These are phyloP conservation scores for Brachypteracias leptosomus DNA, from an alignment of 2,113 vertebrate genomes.

Conservation along the genomic window DNA sequence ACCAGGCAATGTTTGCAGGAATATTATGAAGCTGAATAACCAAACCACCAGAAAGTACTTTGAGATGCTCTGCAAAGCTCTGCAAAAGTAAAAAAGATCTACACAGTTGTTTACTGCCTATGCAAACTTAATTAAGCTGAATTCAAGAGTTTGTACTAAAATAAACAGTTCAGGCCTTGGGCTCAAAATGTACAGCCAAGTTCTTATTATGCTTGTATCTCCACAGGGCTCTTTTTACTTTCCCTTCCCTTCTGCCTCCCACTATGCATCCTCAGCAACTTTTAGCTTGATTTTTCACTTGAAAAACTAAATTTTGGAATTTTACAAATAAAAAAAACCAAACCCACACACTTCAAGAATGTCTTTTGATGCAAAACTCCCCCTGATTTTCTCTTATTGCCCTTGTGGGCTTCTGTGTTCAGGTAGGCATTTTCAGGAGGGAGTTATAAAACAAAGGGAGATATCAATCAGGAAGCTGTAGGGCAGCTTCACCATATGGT, in stretches of 20 bases:
- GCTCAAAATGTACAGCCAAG: conserved; percentile 14
- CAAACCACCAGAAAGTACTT: background rate
- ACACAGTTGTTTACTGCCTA: background rate
- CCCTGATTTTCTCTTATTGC: background rate
- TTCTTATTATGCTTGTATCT: background rate
- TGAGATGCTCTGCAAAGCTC: background rate
- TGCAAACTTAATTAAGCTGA: conserved; percentile 24
- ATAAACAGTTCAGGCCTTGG: background rate
- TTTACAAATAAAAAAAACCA: background rate
- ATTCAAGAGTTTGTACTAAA: background rate
- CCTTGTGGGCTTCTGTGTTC: background rate
- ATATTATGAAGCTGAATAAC: background rate
- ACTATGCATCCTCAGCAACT: background rate
- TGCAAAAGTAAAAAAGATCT: background rate
- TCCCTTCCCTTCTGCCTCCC: background rate
- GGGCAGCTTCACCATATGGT: background rate
- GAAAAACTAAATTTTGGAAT: background rate
- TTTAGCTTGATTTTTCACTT: background rate
- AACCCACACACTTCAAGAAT: background rate
- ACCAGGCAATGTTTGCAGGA: background rate
- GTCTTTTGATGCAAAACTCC: background rate
- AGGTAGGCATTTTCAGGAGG: background rate
- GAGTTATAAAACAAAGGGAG: background rate
- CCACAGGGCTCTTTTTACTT: background rate
- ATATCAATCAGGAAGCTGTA: background rate